Evolutionary conservation across 2,797 vertebrate genomes (phyloP).

Genomic region (Hippoglossus hippoglossus): DNA sequence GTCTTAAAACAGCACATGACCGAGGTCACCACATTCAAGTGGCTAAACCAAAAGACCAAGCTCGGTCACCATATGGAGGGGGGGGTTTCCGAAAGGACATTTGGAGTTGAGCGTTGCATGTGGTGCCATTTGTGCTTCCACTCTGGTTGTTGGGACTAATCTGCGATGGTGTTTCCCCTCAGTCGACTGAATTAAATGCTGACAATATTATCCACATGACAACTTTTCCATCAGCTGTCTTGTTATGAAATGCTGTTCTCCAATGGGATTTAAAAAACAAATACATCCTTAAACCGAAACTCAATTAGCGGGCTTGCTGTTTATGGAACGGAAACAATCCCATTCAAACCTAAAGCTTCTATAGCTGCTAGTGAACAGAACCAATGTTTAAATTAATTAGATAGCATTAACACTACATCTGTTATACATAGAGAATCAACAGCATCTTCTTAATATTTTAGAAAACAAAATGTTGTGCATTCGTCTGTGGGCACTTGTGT

Average conservation of each 20-base stretch:
- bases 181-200: slow-evolving; percentile 17
- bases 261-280: slow-evolving; percentile 31
- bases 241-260: slow-evolving; percentile 12
- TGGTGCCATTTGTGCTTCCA: slow-evolving; percentile 6
- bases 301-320: neutral
- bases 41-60: slow-evolving; percentile 16
- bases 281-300: slow-evolving; percentile 13
- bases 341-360: slow-evolving; percentile 33
- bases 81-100: slow-evolving; percentile 3
- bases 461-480: neutral
- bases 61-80: slow-evolving; percentile 4
- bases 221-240: slow-evolving; percentile 18
- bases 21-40: slow-evolving; percentile 7
- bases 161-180: slow-evolving; percentile 6
- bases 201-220: slow-evolving; percentile 8
- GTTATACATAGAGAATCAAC: slow-evolving; percentile 10
- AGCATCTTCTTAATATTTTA: slow-evolving; percentile 5
- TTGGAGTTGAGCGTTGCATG: neutral
- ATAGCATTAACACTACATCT: slow-evolving; percentile 38
- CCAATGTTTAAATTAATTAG: slow-evolving; percentile 32
- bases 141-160: neutral
- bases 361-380: slow-evolving; percentile 16
- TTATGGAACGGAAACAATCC: slow-evolving; percentile 32
- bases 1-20: slow-evolving; percentile 26
- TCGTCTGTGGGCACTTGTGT: neutral